Evolutionary conservation across 2,113 vertebrate species (phyloP).

Genomic region (Barbus barbus): DNA sequence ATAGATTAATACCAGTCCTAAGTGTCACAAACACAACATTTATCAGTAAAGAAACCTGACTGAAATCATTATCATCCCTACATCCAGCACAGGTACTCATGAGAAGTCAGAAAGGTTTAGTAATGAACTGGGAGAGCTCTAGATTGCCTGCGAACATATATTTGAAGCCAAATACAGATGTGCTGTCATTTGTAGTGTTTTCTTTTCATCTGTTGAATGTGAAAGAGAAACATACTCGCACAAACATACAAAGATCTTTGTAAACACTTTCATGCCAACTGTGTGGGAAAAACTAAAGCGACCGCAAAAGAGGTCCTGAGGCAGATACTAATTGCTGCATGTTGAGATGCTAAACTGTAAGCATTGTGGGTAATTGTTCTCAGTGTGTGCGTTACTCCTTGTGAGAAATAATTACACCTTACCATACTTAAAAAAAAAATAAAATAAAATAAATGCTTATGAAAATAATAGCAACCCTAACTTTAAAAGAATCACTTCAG

Average conservation of each 20-base stretch:
- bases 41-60: not conserved
- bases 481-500: not conserved
- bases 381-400: not conserved
- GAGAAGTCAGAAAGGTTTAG: not conserved
- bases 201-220: not conserved
- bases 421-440: not conserved
- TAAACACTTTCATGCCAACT: not conserved
- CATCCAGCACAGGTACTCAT: not conserved
- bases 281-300: not conserved
- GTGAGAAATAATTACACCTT: not conserved
- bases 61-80: not conserved
- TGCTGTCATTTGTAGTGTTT: not conserved
- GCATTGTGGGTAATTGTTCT: not conserved
- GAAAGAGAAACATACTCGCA: not conserved
- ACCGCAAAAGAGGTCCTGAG: not conserved
- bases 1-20: not conserved
- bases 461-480: not conserved
- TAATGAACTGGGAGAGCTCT: not conserved
- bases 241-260: not conserved
- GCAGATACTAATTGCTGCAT: not conserved
- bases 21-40: not conserved
- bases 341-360: not conserved
- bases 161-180: slow-evolving; percentile 1
- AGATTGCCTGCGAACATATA: not conserved
- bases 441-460: too few relatives aligned